Conservation (phyloP, 2,888 invertebrate species). For the Oscheius sp. region DNA sequence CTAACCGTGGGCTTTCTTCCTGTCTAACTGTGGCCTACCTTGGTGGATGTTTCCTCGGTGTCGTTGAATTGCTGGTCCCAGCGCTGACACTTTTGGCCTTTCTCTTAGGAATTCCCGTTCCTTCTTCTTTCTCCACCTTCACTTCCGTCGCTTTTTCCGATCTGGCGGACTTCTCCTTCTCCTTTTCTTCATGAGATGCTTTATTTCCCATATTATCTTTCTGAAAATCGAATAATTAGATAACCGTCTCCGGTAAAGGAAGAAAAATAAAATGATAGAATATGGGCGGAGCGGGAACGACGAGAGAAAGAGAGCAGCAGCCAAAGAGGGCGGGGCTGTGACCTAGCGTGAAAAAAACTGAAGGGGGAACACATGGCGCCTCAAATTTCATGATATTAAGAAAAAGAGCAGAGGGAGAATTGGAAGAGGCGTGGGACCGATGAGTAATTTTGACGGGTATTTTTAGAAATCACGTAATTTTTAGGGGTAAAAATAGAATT, state of each 20-base stretch:
- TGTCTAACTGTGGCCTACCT: constrained; percentile 6
- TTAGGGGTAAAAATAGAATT: no score
- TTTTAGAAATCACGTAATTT: no score
- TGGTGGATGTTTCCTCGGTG: constrained; percentile 15
- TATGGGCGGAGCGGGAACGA: background rate
- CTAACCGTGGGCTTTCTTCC: background rate
- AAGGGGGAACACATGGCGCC: constrained; percentile 1
- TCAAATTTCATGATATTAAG: constrained; percentile 3
- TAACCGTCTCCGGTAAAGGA: background rate
- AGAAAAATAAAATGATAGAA: background rate
- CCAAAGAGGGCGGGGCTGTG: background rate
- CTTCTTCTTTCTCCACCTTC: background rate
- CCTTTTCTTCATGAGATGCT: constrained; percentile 26
- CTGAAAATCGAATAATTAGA: background rate
- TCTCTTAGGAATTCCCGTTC: constrained; percentile 4
- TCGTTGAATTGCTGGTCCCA: background rate
- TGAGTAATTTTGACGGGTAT: no score
- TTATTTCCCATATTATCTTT: constrained; percentile 32
- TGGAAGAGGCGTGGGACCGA: no score
- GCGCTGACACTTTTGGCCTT: constrained; percentile 34
- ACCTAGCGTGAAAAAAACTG: background rate
- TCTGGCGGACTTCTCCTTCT: background rate
- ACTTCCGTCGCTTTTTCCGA: background rate
- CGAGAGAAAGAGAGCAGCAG: background rate
- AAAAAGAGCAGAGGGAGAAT: no score